Conservation (phyloP, 2,888 invertebrate genomes). For the Volucella bombylans region DNA sequence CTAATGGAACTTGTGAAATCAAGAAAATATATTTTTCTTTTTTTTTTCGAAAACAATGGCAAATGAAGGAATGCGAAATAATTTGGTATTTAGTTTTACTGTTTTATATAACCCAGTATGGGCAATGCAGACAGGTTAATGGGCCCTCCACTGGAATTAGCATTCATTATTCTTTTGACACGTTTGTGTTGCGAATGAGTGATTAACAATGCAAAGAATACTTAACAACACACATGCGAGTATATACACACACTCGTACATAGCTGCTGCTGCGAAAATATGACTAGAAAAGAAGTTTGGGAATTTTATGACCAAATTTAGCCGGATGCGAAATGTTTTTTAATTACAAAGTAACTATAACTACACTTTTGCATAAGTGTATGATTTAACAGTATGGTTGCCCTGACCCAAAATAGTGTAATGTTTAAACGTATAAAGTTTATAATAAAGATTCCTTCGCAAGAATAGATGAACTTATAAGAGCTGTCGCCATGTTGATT, state of each 20-base stretch:
- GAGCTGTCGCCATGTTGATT: too few relatives aligned
- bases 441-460: neutral
- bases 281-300: neutral
- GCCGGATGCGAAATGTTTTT: constrained; percentile 21
- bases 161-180: constrained; percentile 40
- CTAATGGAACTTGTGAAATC: constrained; percentile 19
- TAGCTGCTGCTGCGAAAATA: neutral
- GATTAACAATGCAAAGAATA: constrained; percentile 21
- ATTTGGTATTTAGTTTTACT: constrained; percentile 54
- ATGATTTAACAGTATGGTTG: constrained; percentile 18
- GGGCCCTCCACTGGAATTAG: constrained; percentile 42
- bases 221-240: constrained; percentile 29
- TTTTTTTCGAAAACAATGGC: constrained; percentile 14
- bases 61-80: constrained; percentile 25
- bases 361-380: constrained; percentile 17
- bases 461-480: too few relatives aligned
- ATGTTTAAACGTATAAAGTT: neutral
- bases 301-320: constrained; percentile 20
- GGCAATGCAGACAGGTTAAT: constrained; percentile 49
- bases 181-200: constrained; percentile 27
- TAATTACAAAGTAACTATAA: neutral
- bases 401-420: constrained; percentile 3
- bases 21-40: constrained; percentile 9
- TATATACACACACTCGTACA: too few relatives aligned
- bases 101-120: constrained; percentile 61